Conservation (phyloP, 92 coral and sea anemone genomes). For the Actinostola sp. region DNA sequence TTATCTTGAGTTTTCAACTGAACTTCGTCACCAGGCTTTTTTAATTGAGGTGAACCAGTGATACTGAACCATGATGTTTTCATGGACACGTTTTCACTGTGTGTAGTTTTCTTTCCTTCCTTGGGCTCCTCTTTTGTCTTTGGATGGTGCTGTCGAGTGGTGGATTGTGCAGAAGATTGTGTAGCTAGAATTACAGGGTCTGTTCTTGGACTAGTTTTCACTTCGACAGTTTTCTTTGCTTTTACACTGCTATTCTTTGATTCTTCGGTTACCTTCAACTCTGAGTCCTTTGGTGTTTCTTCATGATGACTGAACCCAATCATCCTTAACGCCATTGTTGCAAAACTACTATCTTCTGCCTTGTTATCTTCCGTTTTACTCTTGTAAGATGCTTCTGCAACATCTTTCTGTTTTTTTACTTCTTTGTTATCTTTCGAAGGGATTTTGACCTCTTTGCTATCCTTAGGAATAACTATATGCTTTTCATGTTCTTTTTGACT, state of each 20-base stretch:
- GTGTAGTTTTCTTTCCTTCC: neutral
- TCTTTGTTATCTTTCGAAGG: neutral
- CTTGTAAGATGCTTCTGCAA: neutral
- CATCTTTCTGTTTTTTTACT: neutral
- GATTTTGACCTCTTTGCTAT: constrained; percentile 1
- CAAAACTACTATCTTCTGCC: constrained; percentile 29
- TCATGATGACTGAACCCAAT: constrained; percentile 14
- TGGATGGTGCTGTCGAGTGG: too few species aligned
- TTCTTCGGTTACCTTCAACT: too few species aligned
- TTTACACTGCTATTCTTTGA: neutral
- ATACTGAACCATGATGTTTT: constrained; percentile 12
- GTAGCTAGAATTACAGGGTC: too few species aligned
- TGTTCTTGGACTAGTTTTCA: neutral
- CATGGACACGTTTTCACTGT: constrained; percentile 12
- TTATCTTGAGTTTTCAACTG: neutral
- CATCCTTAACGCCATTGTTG: constrained; percentile 26
- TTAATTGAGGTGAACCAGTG: constrained; percentile 12
- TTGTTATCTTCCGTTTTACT: neutral
- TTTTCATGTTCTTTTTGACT: neutral
- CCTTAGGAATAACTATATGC: neutral
- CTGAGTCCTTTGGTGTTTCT: too few species aligned
- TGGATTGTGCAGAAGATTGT: too few species aligned
- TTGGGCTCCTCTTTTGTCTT: neutral
- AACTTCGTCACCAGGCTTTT: neutral
- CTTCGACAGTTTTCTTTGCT: neutral